Evolutionary conservation across 2,888 invertebrate species (phyloP), one percentile per base, ranked within the genome.

Genomic region (Arrhopalites spinosus): DNA sequence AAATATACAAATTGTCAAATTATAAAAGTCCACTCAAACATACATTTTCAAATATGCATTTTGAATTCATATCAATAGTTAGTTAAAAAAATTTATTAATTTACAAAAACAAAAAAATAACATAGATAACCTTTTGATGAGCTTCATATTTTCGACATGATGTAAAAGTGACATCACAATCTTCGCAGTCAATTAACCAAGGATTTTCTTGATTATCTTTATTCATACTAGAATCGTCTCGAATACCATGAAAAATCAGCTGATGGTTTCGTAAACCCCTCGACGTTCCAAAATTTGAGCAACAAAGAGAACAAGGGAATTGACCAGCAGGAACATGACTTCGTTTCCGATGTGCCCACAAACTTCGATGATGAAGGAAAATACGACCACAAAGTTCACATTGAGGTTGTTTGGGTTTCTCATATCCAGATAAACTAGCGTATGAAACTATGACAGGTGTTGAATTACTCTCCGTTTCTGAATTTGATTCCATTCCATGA

Each of bases 381-480:
- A 75, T 50, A 20, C 75, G 59, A 15, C 70, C 70, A 63, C 75
- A 75, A 13, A 75, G 20, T 47, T 75, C 75, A 70, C 75, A 75
- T 15, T 47, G n/a, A 1, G 75, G 75, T n/a, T 69, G 64, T 23
- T 63, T 61, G 0, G 75, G 75, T 69, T 75, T 75, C 17, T 61
- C 75, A 47, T 75, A 75, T 1, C 64, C 72, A 63, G 61, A 5
- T 17, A 75, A 61, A 25, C 75, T 75, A 23, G 67, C 47, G 30
- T 29, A 70, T 11, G 70, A 63, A 30, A 70, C 70, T 20, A 75
- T 75, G 11, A 75, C 36, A 53, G 75, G 75, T 25, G 61, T 36
- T 13, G n/a, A 17, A 1, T 23, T 15, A 30, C 17, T 27, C 3
- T 27, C 11, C 20, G 27, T 66, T 43, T 50, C n/a, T 45, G 23